A percentile compares a stretch with the other conserved stretches of the same genome.
Evolutionary conservation across 2,797 vertebrate species (phyloP).

Genomic region (Coranthus polyacanthus): DNA sequence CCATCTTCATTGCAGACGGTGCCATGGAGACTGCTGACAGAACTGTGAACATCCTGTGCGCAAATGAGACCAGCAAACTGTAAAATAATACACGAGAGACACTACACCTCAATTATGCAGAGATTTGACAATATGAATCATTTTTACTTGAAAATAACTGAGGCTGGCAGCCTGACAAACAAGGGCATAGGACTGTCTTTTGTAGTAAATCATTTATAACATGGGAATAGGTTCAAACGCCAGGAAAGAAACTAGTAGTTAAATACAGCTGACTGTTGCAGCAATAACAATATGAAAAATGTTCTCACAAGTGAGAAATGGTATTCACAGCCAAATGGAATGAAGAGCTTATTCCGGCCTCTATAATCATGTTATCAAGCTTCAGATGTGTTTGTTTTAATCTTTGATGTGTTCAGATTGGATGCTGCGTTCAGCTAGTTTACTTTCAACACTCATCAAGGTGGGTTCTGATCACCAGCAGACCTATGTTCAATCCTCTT

Average conservation of each 20-base stretch:
- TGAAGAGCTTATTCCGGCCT: conserved; percentile 9
- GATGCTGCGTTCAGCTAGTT: conserved; percentile 18
- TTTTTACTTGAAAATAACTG: conserved; percentile 50
- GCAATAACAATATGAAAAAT: no score
- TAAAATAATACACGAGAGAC: conserved; percentile 53
- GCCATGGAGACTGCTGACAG: conserved; percentile 48
- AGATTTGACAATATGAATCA: conserved; percentile 47
- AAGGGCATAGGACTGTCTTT: conserved; percentile 21
- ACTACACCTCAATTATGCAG: conserved; percentile 59
- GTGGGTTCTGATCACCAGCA: conserved; percentile 54
- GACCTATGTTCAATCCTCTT: conserved; percentile 21
- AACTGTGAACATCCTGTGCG: conserved; percentile 16
- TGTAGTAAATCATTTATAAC: conserved; percentile 66
- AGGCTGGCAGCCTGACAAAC: conserved; percentile 46
- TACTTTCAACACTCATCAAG: conserved; percentile 69
- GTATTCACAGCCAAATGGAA: conserved; percentile 4
- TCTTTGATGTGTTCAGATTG: conserved; percentile 66
- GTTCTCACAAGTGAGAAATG: neutral
- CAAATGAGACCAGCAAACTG: conserved; percentile 31
- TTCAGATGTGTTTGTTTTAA: conserved; percentile 35
- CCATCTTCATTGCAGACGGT: conserved; percentile 35
- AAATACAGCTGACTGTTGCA: conserved; percentile 16
- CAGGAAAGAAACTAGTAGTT: conserved; percentile 2
- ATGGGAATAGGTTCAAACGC: conserved; percentile 43
- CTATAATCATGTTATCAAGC: conserved; percentile 2